These are phyloP conservation scores for Drosophila pectinifera DNA, from an alignment of 1,140 invertebrate genomes.

Conservation along the genomic window DNA sequence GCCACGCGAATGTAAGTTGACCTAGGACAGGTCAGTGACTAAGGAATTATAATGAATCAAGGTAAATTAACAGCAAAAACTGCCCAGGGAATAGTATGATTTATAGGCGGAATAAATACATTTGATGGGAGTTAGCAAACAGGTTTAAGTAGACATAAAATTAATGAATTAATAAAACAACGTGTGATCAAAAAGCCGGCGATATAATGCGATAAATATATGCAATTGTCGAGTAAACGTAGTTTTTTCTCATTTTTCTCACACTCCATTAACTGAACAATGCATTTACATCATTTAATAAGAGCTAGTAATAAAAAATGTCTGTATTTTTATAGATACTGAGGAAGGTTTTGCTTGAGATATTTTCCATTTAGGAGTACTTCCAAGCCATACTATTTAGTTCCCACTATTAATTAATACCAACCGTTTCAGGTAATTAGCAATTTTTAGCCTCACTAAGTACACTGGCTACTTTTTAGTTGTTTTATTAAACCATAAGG, in stretches of 20 bases:
- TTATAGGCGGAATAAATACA: background rate
- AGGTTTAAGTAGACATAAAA: slow-evolving; percentile 6
- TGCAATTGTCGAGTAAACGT: slow-evolving; percentile 5
- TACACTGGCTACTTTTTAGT: background rate
- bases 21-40: slow-evolving; percentile 33
- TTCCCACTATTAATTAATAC: slow-evolving; percentile 17
- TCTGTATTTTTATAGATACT: background rate
- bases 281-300: slow-evolving; percentile 1
- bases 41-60: background rate
- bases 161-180: slow-evolving; percentile 6
- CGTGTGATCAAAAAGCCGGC: background rate
- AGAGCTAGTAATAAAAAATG: slow-evolving; percentile 5
- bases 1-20: slow-evolving; percentile 29
- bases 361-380: slow-evolving; percentile 6
- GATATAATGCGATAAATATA: background rate
- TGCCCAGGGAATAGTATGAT: background rate
- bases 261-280: slow-evolving; percentile 16
- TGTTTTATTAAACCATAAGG: slow-evolving; percentile 26
- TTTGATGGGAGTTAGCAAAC: background rate
- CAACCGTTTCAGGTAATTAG: slow-evolving; percentile 19
- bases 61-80: slow-evolving; percentile 3
- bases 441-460: slow-evolving; percentile 33
- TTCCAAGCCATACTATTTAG: background rate
- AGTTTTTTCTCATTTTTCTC: background rate
- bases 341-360: slow-evolving; percentile 6